phyloP scores from a whole-genome alignment of 2,113 vertebrate species.

The Hiodon alosoides region DNA sequence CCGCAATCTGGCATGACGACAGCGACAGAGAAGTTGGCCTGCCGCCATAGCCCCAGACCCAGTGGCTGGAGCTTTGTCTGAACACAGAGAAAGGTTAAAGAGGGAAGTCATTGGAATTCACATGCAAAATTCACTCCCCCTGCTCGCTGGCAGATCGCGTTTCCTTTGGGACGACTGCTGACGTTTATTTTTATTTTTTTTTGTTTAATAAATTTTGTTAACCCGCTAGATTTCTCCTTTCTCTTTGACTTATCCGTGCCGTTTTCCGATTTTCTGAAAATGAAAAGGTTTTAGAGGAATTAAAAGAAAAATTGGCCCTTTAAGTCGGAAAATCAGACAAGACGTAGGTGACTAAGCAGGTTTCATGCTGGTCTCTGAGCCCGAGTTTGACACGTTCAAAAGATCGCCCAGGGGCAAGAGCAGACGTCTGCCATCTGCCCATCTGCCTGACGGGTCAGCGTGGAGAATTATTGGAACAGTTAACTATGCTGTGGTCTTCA shows the following conservation, averaged over 20 bases:
- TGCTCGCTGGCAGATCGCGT: background rate
- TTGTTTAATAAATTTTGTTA: too few relatives aligned
- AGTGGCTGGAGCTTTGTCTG: constrained; percentile 18
- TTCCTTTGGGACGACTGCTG: background rate
- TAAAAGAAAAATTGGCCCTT: constrained; percentile 15
- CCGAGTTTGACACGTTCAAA: constrained; percentile 1
- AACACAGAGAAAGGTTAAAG: background rate
- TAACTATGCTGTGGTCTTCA: constrained; percentile 3
- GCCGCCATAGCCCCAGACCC: background rate
- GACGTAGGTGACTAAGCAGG: constrained; percentile 26
- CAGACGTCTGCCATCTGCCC: constrained; percentile 27
- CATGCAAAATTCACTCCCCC: constrained; percentile 6
- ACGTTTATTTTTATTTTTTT: too few relatives aligned
- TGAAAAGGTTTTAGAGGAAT: constrained; percentile 11
- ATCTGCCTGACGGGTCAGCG: constrained; percentile 18
- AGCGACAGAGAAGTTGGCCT: background rate
- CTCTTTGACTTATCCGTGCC: background rate
- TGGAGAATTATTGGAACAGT: constrained; percentile 22
- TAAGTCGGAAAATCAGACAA: constrained; percentile 24
- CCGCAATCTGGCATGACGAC: constrained; percentile 12
- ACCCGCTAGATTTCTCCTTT: background rate
- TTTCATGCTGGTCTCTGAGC: constrained; percentile 21
- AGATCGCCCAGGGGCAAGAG: constrained; percentile 21
- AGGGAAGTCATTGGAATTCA: constrained; percentile 14
- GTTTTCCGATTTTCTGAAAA: background rate